Conservation (phyloP, 2,797 vertebrate genomes). For the Chaunax sp. region DNA sequence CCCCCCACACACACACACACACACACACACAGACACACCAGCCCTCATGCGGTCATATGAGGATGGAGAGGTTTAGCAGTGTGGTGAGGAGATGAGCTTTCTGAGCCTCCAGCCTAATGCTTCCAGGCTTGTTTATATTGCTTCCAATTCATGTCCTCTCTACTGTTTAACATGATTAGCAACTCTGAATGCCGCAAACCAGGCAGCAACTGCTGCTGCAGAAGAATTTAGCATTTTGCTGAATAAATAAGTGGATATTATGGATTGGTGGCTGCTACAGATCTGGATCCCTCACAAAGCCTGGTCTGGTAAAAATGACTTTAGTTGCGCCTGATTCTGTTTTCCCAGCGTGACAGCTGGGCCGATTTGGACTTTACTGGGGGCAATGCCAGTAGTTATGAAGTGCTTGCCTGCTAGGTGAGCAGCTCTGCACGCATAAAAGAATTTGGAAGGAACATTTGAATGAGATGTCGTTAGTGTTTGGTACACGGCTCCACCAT, state of each 20-base stretch:
- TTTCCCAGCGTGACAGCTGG: constrained; percentile 69
- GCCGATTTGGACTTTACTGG: constrained; percentile 59
- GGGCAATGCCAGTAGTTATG: constrained; percentile 64
- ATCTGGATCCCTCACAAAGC: constrained; percentile 40
- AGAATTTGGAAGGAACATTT: constrained; percentile 57
- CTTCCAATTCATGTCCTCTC: constrained; percentile 58
- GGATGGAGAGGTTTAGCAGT: constrained; percentile 49
- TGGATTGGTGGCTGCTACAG: constrained; percentile 40
- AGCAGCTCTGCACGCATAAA: constrained; percentile 52
- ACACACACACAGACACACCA: too few relatives aligned
- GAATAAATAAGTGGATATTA: constrained; percentile 52
- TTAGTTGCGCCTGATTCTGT: constrained; percentile 66
- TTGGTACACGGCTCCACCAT: constrained; percentile 31
- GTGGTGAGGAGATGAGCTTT: constrained; percentile 50
- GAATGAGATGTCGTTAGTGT: constrained; percentile 40
- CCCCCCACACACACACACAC: too few relatives aligned
- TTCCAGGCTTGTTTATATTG: constrained; percentile 62
- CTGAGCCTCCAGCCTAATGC: constrained; percentile 53
- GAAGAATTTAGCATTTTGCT: constrained; percentile 43
- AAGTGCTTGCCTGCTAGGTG: constrained; percentile 53
- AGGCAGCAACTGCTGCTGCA: constrained; percentile 27
- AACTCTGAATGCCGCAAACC: constrained; percentile 55
- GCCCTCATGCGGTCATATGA: constrained; percentile 23
- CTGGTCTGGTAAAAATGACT: constrained; percentile 57
- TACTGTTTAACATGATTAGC: constrained; percentile 70